Evolutionary conservation across 2,888 invertebrate species (phyloP).

Genomic region (Netelia melanura): DNA sequence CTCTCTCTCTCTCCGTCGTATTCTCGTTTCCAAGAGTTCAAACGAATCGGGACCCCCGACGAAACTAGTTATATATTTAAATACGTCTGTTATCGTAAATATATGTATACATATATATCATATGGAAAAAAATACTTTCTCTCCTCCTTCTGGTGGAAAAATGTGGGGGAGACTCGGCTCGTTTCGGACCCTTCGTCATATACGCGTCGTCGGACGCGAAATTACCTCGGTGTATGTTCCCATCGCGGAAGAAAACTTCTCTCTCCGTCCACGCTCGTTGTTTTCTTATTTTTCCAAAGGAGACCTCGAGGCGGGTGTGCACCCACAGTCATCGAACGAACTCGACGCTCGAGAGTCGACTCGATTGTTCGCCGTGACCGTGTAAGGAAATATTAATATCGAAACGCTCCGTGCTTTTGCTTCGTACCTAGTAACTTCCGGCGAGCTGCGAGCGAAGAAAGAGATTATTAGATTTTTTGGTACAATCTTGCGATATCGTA

Average conservation of each 20-base stretch:
- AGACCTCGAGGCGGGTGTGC: conserved; percentile 1
- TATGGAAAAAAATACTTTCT: neutral
- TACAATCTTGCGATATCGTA: neutral
- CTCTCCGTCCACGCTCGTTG: neutral
- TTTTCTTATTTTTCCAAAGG: neutral
- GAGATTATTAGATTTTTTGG: neutral
- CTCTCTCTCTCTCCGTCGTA: neutral
- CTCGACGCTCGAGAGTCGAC: conserved; percentile 4
- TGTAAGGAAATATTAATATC: neutral
- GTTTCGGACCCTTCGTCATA: neutral
- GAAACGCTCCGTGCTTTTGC: neutral
- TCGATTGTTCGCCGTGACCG: conserved; percentile 2
- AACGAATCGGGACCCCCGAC: conserved; percentile 8
- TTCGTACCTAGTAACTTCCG: neutral
- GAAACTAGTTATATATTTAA: neutral
- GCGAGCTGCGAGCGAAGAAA: neutral
- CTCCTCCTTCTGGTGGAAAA: neutral
- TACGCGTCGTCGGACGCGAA: neutral
- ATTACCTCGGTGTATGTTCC: neutral
- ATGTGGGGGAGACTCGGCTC: neutral
- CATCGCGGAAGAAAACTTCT: neutral
- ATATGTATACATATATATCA: neutral
- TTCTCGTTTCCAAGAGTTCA: conserved; percentile 20
- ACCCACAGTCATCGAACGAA: conserved; percentile 15
- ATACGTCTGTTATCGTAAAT: neutral